Base-by-base conservation (phyloP, 2,888 invertebrate genomes). In the Dicycla oo region DNA sequence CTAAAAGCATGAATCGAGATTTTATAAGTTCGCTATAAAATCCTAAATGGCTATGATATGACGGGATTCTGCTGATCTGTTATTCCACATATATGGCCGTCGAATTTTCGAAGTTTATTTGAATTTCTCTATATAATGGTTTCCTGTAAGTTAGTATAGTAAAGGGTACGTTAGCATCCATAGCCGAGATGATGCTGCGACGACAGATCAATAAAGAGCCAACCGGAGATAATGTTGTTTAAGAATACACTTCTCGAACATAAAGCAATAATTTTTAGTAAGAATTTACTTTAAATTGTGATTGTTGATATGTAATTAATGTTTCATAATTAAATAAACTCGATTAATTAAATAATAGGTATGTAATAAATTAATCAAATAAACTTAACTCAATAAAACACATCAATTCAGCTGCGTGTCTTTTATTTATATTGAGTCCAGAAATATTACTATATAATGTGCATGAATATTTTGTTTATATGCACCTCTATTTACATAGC, bases 161-260 rank as follows among this genome's bases (percentile, higher is more conserved):
- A 69, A 72, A 23, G 63, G 68, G 60, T 72, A 69, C 58, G 57
- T 26, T 34, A 53, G 60, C 40, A 78, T 71, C 75, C 73, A 70
- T 77, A 73, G 73, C 61, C 66, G 88, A 85, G 93, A 93, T 92
- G 94, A 93, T 93, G 94, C 89, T 89, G 83, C 87, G 89, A 82
- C 82, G 90, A 80, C 89, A 93, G 93, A 94, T 94, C 94, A 91
- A 94, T 94, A 94, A 84, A 83, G 83, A 87, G 88, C 83, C 79
- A 81, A 82, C 78, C 82, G 85, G 89, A 91, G 92, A 93, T 91
- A 87, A 89, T 86, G 63, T 78, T 64, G 79, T 85, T 87, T 64
- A 62, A 45, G 56, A 69, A 47, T 54, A 65, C 60, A 74, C 4
- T 60, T 70, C 26, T 64, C 62, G 40, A 70, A 63, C 8, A 58